phyloP scores from a whole-genome alignment of 2,888 invertebrate species.

The Diloba caeruleocephala region DNA sequence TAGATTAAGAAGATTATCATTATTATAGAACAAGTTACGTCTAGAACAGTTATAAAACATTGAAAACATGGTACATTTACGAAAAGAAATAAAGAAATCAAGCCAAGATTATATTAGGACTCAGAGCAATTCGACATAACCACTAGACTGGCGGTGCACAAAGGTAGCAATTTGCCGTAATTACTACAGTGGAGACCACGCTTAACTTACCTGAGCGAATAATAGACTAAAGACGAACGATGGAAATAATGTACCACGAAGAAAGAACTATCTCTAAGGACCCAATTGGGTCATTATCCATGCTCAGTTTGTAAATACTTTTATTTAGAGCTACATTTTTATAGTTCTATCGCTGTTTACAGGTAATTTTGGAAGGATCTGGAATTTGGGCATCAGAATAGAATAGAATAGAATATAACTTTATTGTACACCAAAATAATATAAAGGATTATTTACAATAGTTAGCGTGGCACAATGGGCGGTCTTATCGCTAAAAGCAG shows the following conservation, averaged over 20 bases:
- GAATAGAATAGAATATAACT: too few species aligned
- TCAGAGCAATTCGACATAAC: slow-evolving; percentile 44
- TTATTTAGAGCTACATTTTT: slow-evolving; percentile 5
- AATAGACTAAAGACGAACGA: slow-evolving; percentile 33
- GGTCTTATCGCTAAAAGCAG: too few species aligned
- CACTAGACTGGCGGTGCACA: slow-evolving; percentile 65
- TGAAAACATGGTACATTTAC: slow-evolving; percentile 32
- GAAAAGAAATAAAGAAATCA: slow-evolving; percentile 49
- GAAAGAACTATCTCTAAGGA: slow-evolving; percentile 47
- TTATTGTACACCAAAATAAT: too few species aligned
- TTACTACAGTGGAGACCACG: slow-evolving; percentile 65
- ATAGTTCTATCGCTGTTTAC: slow-evolving; percentile 10
- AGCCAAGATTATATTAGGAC: slow-evolving; percentile 49
- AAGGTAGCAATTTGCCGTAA: slow-evolving; percentile 80
- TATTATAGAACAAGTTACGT: background rate
- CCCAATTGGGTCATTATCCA: slow-evolving; percentile 14
- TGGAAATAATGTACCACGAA: slow-evolving; percentile 41
- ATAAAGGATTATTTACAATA: too few species aligned
- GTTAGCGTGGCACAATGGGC: too few species aligned
- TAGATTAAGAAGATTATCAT: too few species aligned
- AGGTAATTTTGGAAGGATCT: background rate
- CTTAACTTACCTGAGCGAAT: slow-evolving; percentile 56
- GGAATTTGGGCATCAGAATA: slow-evolving; percentile 1
- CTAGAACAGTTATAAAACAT: slow-evolving; percentile 8
- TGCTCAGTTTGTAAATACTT: slow-evolving; percentile 37